Base-by-base conservation (phyloP, 2,797 vertebrate genomes). In the Echiichthys vipera region DNA sequence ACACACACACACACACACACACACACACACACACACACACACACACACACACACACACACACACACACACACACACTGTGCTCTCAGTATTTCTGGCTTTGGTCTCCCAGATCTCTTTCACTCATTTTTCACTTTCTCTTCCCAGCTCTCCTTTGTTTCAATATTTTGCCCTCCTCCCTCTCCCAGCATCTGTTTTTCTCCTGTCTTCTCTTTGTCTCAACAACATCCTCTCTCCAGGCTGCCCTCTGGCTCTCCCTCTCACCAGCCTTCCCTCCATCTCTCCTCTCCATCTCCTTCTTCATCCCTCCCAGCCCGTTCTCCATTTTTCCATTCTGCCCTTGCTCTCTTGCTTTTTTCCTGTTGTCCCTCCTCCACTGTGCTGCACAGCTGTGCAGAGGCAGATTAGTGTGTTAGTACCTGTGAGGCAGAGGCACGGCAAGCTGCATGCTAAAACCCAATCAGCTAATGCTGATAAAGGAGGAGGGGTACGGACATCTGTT, bases 401-500 rank as follows among this genome's bases (percentile, higher is more conserved):
- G 93, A 94, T 95, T 94, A 94, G 89, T 89, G 90, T 86, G 88
- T 91, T 90, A 89, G 90, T 95, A 95, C 95, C 95, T 95, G 95
- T 92, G 94, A 94, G 93, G 92, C 92, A 92, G 93, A 86, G 87
- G 84, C 90, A 83, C 71, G 77, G 86, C 85, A 91, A 87, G 90
- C 90, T 86, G 95, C 91, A 93, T 93, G 92, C 94, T 91, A 93
- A 95, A 94, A 93, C 92, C 94, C 93, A 95, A 95, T 95, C 94
- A 95, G 94, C 94, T 95, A 94, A 94, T 95, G 93, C 93, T 94
- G 94, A 94, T 95, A 94, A 94, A 94, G 93, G 94, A 94, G 94
- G 95, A 88, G 93, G 94, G 91, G 92, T 89, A 76, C 67, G 90
- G 94, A 95, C 95, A 95, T 95, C 95, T 95, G 95, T 95, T 95